Conservation (phyloP, 2,888 invertebrate genomes). For the Habrosyne pyritoides region DNA sequence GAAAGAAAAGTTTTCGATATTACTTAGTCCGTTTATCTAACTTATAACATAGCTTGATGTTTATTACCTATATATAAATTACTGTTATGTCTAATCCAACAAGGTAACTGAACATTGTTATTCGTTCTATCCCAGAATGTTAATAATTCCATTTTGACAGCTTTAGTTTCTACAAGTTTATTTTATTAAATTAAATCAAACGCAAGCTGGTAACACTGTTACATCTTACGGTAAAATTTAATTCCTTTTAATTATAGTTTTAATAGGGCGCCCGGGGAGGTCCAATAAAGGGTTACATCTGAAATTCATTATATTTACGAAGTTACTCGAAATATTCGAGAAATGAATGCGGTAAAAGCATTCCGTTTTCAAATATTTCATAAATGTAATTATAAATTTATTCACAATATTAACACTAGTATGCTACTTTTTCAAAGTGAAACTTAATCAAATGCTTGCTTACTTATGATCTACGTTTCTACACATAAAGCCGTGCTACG, state of each 20-base stretch:
- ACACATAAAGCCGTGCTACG: neutral
- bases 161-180: neutral
- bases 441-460: no score
- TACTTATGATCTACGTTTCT: neutral
- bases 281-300: conserved; percentile 8
- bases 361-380: conserved; percentile 10
- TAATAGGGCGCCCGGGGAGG: conserved; percentile 18
- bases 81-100: no score
- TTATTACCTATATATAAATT: no score
- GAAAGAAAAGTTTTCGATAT: no score
- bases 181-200: neutral
- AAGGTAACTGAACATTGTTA: no score
- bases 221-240: conserved; percentile 7
- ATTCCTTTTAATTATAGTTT: conserved; percentile 20
- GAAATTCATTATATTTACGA: conserved; percentile 2
- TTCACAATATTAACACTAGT: no score
- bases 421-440: no score
- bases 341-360: conserved; percentile 19
- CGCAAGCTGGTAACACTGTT: neutral
- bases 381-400: no score
- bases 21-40: no score
- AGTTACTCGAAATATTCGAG: conserved; percentile 12
- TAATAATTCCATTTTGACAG: neutral
- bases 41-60: no score
- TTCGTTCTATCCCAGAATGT: no score